Evolutionary conservation across 2,797 vertebrate genomes (phyloP), one percentile per base, ranked within the genome.

Genomic region (Spizella passerina): DNA sequence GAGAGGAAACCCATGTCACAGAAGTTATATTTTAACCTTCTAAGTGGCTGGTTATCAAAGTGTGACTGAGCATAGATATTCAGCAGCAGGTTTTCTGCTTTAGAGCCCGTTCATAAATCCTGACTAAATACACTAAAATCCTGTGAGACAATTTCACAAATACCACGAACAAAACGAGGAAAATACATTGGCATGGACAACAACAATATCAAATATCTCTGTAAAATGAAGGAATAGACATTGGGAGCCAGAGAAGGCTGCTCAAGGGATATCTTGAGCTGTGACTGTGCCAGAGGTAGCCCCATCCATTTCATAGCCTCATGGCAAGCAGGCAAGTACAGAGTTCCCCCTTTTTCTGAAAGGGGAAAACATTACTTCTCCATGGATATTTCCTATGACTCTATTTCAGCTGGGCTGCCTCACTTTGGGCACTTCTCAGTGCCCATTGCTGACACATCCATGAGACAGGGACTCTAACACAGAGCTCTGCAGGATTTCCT

Each of bases 1-100:
- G 87, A 81, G 91, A 96, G 76, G 77, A 97, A 96, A 88, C 53
- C 52, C 30, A 83, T 90, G 87, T 91, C 71, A 82, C 93, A 93
- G 79, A 97, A 97, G 83, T 97, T 92, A 69, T 88, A 97, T 96
- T 97, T 98, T 93, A 97, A 96, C 91, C 86, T 60, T 65, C 69
- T 82, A 95, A 96, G 80, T 86, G 93, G 68, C 69, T 82, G 83
- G 55, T 82, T 91, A 93, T 93, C 92, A 91, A 92, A 96, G 72
- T 94, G 89, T 86, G 86, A 95, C 78, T 86, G 91, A 96, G 83
- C 79, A 85, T 78, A 93, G 95, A 94, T 93, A 94, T 96, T 96
- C 85, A 97, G 78, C 61, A 94, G 91, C 53, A 93, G 77, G 61
- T 94, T 95, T 96, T 96, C 50, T 63, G 44, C 75, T 96, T 95